Evolutionary conservation across 1,140 invertebrate genomes (phyloP).

Genomic region (Bombus turneri): DNA sequence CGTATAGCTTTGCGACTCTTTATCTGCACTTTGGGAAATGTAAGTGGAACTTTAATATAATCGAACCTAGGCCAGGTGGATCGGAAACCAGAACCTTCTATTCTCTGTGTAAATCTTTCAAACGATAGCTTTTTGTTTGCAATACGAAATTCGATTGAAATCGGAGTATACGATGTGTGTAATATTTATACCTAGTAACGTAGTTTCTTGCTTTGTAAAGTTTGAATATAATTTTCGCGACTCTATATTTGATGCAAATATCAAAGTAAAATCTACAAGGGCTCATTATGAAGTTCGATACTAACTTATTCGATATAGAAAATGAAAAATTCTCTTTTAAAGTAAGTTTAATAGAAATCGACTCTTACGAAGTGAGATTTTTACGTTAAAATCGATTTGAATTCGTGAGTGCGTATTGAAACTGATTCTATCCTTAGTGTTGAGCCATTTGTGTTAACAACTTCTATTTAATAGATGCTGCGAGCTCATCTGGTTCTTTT

Average conservation of each 20-base stretch:
- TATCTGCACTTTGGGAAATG: no score
- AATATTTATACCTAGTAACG: not conserved
- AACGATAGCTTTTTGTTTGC: not conserved
- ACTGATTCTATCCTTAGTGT: not conserved
- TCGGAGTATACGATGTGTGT: not conserved
- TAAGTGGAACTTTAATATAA: no score
- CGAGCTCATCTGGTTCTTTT: conserved; percentile 44
- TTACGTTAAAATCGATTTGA: not conserved
- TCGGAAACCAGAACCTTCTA: no score
- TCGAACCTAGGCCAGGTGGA: no score
- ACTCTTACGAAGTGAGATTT: not conserved
- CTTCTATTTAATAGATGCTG: conserved; percentile 40
- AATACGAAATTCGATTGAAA: not conserved
- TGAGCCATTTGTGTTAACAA: conserved; percentile 13
- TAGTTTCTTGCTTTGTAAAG: not conserved
- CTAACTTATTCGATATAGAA: not conserved
- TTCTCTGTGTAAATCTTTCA: not conserved
- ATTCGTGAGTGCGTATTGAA: not conserved
- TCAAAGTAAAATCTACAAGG: no score
- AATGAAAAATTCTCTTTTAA: not conserved
- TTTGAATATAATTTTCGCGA: not conserved
- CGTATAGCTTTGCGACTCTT: no score
- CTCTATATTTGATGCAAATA: no score
- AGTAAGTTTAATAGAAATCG: not conserved
- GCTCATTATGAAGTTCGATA: not conserved